These are phyloP conservation scores for Lates calcarifer DNA, from an alignment of 2,113 vertebrate species.

Conservation along the genomic window DNA sequence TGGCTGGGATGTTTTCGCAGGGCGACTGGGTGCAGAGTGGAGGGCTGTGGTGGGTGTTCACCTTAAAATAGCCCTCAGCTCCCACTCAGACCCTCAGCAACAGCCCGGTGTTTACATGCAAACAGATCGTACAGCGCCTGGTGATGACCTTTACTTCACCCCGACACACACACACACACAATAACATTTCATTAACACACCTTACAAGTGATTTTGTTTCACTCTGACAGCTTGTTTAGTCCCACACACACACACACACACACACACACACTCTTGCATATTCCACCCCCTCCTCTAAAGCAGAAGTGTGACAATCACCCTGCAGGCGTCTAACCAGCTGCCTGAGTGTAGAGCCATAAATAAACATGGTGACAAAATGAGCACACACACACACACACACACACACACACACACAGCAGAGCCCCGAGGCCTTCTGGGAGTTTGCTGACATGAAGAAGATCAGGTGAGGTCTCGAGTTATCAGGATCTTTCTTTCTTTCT, in stretches of 20 bases:
- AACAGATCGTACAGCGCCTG: constrained; percentile 43
- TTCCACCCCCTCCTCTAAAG: constrained; percentile 23
- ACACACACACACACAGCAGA: background rate
- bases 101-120: constrained; percentile 60
- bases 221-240: too few relatives aligned
- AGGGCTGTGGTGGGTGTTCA: constrained; percentile 1
- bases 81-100: constrained; percentile 58
- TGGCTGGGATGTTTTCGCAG: constrained; percentile 24
- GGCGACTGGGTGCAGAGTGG: constrained; percentile 9
- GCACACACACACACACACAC: constrained; percentile 10
- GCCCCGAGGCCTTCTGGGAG: background rate
- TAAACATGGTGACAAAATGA: constrained; percentile 59
- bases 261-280: constrained; percentile 1
- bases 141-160: constrained; percentile 55
- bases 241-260: constrained; percentile 5
- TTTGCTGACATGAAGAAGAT: background rate
- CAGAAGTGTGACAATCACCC: constrained; percentile 60
- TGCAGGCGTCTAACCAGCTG: constrained; percentile 68
- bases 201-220: too few relatives aligned
- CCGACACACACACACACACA: constrained; percentile 25
- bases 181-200: too few relatives aligned
- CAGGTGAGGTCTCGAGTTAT: background rate
- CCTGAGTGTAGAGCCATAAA: constrained; percentile 63
- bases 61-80: constrained; percentile 58
- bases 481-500: background rate